Evolutionary conservation across 2,888 invertebrate species (phyloP).

Genomic region (Dasysyrphus tricinctus): DNA sequence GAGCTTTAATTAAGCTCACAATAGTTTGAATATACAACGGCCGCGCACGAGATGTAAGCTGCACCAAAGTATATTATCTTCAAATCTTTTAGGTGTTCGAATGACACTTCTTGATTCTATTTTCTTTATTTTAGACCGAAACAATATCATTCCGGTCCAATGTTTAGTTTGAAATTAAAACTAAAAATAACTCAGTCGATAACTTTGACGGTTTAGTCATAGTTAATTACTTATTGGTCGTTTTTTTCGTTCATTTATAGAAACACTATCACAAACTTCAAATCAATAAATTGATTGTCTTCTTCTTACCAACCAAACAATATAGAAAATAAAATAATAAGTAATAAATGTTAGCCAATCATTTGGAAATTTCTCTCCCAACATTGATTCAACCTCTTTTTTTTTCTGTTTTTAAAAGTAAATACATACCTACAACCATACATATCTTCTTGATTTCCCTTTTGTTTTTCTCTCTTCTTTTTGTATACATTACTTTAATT

Average conservation of each 20-base stretch:
- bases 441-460: not conserved
- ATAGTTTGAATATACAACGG: no score
- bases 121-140: no score
- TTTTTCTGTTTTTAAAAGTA: not conserved
- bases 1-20: no score
- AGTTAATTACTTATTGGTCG: not conserved
- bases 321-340: not conserved
- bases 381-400: not conserved
- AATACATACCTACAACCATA: not conserved
- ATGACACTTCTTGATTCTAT: no score
- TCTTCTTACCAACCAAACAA: not conserved
- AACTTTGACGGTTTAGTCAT: not conserved
- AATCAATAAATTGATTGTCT: not conserved
- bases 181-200: no score
- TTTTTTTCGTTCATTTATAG: not conserved
- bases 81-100: no score
- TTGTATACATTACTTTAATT: conserved; percentile 12
- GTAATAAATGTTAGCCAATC: not conserved
- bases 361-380: not conserved
- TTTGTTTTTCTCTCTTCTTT: not conserved
- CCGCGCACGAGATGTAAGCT: no score
- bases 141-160: no score
- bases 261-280: not conserved
- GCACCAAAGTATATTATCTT: no score
- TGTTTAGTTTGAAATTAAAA: no score